phyloP scores from a whole-genome alignment of 2,113 vertebrate genomes.

The Bambusicola thoracicus region DNA sequence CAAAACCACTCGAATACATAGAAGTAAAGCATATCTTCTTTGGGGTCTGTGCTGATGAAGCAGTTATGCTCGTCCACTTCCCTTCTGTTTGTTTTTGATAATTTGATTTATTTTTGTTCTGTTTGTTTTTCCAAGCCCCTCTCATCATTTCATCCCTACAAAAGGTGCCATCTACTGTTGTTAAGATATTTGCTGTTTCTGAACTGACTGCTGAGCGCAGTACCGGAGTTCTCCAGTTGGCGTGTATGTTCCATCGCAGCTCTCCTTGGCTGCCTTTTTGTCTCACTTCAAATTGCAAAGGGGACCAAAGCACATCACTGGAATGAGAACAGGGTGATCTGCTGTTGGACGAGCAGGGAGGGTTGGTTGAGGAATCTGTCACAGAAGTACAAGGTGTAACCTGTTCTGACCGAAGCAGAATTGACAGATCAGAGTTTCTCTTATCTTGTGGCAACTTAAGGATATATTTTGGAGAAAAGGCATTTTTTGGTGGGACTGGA shows the following conservation, averaged over 20 bases:
- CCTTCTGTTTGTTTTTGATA: not conserved
- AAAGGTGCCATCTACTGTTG: not conserved
- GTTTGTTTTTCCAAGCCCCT: not conserved
- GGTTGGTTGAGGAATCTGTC: not conserved
- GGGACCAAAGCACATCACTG: not conserved
- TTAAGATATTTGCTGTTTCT: not conserved
- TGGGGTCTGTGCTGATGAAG: not conserved
- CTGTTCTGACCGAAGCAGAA: not conserved
- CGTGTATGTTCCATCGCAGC: not conserved
- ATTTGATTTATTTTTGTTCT: not conserved
- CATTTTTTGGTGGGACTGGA: not conserved
- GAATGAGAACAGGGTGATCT: not conserved
- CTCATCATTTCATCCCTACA: not conserved
- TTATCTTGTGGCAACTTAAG: conserved; percentile 71
- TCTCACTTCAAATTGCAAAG: not conserved
- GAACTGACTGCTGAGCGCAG: not conserved
- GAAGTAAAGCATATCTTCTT: conserved; percentile 29
- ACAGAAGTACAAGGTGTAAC: not conserved
- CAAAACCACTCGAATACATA: not conserved
- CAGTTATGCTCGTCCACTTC: not conserved
- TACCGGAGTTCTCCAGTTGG: conserved; percentile 15
- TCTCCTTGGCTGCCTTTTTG: conserved; percentile 21
- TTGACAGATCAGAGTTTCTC: not conserved
- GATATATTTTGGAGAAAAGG: conserved; percentile 80
- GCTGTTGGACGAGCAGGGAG: not conserved